Conservation (phyloP, 1,140 invertebrate genomes). For the Conus betulinus region DNA sequence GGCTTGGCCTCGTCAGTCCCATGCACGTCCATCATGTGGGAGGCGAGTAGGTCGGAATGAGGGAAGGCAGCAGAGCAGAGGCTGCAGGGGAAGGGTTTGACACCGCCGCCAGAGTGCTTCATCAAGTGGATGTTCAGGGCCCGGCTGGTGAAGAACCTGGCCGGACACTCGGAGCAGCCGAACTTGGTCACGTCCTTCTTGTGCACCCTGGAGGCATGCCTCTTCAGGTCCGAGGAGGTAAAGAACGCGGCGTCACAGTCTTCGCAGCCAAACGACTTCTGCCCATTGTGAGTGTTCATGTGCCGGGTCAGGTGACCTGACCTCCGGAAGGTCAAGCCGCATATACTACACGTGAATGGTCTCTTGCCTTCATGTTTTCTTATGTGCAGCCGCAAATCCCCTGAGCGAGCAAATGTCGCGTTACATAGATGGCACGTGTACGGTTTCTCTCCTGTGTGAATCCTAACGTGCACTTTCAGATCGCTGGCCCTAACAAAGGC, state of each 20-base stretch:
- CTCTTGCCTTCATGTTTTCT: conserved; percentile 92
- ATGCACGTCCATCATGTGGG: not conserved
- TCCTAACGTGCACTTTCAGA: conserved; percentile 50
- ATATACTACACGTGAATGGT: conserved; percentile 98
- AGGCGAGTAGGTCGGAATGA: not conserved
- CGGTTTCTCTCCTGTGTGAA: conserved; percentile 64
- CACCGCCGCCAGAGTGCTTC: not conserved
- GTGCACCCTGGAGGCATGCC: not conserved
- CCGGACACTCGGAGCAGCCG: not conserved
- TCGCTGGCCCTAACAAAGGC: conserved; percentile 45
- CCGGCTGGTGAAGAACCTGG: not conserved
- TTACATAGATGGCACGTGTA: conserved; percentile 64
- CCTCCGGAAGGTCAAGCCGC: conserved; percentile 90
- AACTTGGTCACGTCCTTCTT: conserved; percentile 2
- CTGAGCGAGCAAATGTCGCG: conserved; percentile 47
- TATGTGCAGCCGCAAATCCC: conserved; percentile 66
- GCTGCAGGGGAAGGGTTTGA: not conserved
- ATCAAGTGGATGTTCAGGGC: not conserved
- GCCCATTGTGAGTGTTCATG: not conserved
- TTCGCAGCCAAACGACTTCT: not conserved
- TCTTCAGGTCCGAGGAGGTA: not conserved
- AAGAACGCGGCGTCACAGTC: not conserved
- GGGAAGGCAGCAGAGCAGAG: not conserved
- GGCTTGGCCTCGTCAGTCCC: not conserved
- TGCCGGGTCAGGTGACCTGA: conserved; percentile 51